Evolutionary conservation across 1,140 invertebrate species (phyloP).

Genomic region (Magallana ariakensis): DNA sequence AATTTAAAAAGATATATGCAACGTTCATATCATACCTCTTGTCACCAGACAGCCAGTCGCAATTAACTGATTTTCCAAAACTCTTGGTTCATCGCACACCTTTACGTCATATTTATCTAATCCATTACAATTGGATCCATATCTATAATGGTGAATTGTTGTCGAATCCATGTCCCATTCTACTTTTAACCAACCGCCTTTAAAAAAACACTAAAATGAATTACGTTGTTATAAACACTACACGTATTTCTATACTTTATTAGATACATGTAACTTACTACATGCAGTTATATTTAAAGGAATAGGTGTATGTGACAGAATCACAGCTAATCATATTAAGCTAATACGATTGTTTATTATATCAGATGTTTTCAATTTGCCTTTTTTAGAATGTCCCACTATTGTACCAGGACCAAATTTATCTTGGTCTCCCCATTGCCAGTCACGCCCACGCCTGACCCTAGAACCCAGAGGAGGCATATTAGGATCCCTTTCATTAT

Average conservation of each 20-base stretch:
- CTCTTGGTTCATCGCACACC: background rate
- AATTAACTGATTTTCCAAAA: background rate
- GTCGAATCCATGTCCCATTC: background rate
- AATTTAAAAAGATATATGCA: too few relatives aligned
- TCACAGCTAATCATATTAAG: background rate
- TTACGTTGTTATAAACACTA: too few relatives aligned
- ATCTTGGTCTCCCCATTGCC: constrained; percentile 55
- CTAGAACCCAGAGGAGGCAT: constrained; percentile 5
- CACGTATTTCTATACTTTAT: background rate
- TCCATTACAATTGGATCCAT: background rate
- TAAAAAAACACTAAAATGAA: background rate
- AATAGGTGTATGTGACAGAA: background rate
- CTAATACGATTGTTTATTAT: background rate
- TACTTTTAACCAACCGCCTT: background rate
- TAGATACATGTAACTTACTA: background rate
- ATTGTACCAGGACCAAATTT: constrained; percentile 46
- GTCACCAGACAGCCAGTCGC: background rate
- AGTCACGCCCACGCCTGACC: constrained; percentile 47
- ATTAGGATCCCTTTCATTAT: background rate
- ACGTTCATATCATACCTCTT: background rate
- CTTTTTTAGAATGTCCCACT: constrained; percentile 40
- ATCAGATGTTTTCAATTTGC: background rate
- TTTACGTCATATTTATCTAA: background rate
- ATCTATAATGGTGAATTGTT: background rate
- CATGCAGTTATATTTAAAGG: background rate